These are phyloP conservation scores for Lochmaea crataegi DNA, from an alignment of 2,888 invertebrate species.

Conservation along the genomic window DNA sequence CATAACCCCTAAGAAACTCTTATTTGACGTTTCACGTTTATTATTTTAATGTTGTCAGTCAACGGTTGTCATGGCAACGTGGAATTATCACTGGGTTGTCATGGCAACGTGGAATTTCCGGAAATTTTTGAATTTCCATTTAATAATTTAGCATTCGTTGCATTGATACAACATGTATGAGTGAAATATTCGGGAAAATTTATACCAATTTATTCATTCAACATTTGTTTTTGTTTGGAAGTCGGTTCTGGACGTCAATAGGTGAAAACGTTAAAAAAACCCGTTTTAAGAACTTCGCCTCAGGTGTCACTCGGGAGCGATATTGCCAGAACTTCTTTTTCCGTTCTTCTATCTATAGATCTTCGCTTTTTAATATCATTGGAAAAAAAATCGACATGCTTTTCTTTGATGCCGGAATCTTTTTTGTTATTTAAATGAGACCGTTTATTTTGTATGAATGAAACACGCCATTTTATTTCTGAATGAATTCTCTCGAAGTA, in stretches of 20 bases:
- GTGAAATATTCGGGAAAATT: too few species aligned
- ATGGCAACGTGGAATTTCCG: too few species aligned
- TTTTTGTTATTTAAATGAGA: not conserved
- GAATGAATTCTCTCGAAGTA: not conserved
- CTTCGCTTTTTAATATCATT: conserved; percentile 10
- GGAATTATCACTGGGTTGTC: too few species aligned
- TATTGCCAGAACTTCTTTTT: conserved; percentile 13
- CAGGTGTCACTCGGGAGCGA: conserved; percentile 26
- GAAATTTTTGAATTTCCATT: too few species aligned
- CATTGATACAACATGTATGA: too few species aligned
- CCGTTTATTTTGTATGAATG: not conserved
- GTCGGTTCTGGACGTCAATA: not conserved
- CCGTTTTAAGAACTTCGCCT: conserved; percentile 8
- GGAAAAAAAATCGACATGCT: not conserved
- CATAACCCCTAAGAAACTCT: too few species aligned
- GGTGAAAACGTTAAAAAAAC: conserved; percentile 21
- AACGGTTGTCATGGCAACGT: too few species aligned
- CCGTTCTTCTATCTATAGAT: conserved; percentile 17
- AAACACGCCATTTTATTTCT: not conserved
- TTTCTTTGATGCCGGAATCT: not conserved
- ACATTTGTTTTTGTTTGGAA: not conserved
- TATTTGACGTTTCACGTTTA: too few species aligned
- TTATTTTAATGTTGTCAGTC: too few species aligned
- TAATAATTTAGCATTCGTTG: too few species aligned
- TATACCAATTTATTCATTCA: too few species aligned